phyloP scores from a whole-genome alignment of 2,113 vertebrate genomes.

The Plecotus auritus region DNA sequence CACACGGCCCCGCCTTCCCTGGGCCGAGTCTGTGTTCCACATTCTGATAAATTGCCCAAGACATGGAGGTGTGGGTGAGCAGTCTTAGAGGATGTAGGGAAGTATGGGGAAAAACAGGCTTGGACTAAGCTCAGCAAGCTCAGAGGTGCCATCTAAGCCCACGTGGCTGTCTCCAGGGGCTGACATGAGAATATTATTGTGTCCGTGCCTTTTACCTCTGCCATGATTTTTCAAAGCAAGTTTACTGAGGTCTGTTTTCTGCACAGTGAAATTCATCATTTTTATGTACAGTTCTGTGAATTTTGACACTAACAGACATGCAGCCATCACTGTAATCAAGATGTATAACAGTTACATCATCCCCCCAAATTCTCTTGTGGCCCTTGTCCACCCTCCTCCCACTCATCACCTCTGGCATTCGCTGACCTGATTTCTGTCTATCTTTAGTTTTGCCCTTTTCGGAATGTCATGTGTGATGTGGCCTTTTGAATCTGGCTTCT shows the following conservation, averaged over 20 bases:
- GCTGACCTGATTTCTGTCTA: background rate
- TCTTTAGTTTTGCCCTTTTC: background rate
- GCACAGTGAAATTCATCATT: background rate
- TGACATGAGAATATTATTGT: background rate
- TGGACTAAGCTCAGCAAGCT: background rate
- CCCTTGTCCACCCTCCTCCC: background rate
- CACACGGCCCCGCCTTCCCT: background rate
- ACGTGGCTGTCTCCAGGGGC: fast-evolving
- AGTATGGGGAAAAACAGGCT: background rate
- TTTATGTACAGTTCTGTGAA: background rate
- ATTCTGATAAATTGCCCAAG: background rate
- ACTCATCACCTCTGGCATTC: background rate
- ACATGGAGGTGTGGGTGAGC: background rate
- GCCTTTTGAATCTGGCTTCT: background rate
- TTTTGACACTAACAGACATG: background rate
- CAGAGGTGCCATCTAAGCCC: background rate
- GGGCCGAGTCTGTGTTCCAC: background rate
- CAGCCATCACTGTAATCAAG: background rate
- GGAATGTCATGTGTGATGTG: background rate
- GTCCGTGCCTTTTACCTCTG: background rate
- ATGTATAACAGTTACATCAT: background rate
- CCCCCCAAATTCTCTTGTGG: background rate
- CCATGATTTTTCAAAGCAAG: background rate
- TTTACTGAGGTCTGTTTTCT: background rate
- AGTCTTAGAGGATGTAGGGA: background rate